These are phyloP conservation scores for Vireo griseus DNA, from an alignment of 2,797 vertebrate genomes.

Conservation along the genomic window DNA sequence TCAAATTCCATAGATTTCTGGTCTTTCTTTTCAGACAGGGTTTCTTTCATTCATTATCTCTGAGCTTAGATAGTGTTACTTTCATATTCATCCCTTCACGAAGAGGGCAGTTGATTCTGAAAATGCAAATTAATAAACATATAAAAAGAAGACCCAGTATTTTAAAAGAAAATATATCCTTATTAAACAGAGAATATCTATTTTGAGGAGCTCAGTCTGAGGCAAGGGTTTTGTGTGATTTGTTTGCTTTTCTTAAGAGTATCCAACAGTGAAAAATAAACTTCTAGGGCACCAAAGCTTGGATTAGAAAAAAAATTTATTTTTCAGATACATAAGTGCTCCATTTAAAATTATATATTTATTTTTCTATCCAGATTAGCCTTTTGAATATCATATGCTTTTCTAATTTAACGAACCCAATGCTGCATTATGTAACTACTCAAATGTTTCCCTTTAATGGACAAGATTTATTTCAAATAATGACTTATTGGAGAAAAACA, in stretches of 20 bases:
- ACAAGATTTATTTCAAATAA: constrained; percentile 17
- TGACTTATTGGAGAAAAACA: not conserved
- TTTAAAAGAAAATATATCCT: not conserved
- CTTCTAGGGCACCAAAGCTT: not conserved
- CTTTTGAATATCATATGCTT: not conserved
- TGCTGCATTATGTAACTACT: not conserved
- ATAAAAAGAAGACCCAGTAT: not conserved
- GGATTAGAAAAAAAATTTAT: not conserved
- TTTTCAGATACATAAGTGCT: not conserved
- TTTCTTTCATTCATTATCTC: not conserved
- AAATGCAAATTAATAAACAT: not conserved
- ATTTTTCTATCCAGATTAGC: constrained; percentile 7
- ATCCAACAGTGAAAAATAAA: not conserved
- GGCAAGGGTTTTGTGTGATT: not conserved
- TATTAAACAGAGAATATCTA: not conserved
- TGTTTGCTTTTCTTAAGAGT: not conserved
- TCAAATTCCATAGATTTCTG: not conserved
- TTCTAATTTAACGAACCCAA: not conserved
- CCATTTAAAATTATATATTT: not conserved
- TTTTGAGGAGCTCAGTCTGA: not conserved
- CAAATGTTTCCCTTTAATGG: not conserved
- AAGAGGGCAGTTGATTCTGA: not conserved
- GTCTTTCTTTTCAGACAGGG: not conserved
- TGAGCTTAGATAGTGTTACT: not conserved
- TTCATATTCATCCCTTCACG: not conserved